Percentiles rank a stretch among this genome's conserved stretches.
Evolutionary conservation across 2,888 invertebrate species (phyloP).

Genomic region (Meloe dianella): DNA sequence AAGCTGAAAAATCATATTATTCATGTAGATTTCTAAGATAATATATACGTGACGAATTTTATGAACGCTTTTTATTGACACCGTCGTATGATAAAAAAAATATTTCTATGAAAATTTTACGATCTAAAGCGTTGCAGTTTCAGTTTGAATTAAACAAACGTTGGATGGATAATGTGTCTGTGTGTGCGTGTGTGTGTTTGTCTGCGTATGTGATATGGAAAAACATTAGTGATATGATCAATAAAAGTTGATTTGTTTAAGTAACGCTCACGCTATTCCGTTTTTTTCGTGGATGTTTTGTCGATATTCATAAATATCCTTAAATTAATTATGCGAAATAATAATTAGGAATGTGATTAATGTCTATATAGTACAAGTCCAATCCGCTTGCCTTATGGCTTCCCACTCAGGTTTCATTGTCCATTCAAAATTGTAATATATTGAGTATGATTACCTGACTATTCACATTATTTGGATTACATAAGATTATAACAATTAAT

Average conservation of each 20-base stretch:
- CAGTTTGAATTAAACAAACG: constrained; percentile 38
- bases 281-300: constrained; percentile 2
- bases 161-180: constrained; percentile 37
- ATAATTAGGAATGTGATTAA: constrained; percentile 34
- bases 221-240: constrained; percentile 35
- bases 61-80: constrained; percentile 36
- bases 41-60: constrained; percentile 36
- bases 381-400: constrained; percentile 26
- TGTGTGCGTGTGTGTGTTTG: too few species aligned
- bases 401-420: constrained; percentile 22
- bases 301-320: not conserved
- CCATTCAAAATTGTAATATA: constrained; percentile 41
- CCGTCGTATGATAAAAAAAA: constrained; percentile 37
- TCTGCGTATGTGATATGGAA: constrained; percentile 30
- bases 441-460: constrained; percentile 41
- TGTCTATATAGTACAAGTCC: constrained; percentile 28
- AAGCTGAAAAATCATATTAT: constrained; percentile 37
- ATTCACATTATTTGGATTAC: constrained; percentile 38
- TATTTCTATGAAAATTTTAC: constrained; percentile 36
- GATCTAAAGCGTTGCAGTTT: constrained; percentile 36
- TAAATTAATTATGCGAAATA: constrained; percentile 29
- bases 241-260: constrained; percentile 38
- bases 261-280: constrained; percentile 25
- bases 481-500: constrained; percentile 45
- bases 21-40: constrained; percentile 36